Evolutionary conservation across 1,140 invertebrate genomes (phyloP), one percentile per base, ranked within the genome.

Genomic region (Drosophila ercepeae): DNA sequence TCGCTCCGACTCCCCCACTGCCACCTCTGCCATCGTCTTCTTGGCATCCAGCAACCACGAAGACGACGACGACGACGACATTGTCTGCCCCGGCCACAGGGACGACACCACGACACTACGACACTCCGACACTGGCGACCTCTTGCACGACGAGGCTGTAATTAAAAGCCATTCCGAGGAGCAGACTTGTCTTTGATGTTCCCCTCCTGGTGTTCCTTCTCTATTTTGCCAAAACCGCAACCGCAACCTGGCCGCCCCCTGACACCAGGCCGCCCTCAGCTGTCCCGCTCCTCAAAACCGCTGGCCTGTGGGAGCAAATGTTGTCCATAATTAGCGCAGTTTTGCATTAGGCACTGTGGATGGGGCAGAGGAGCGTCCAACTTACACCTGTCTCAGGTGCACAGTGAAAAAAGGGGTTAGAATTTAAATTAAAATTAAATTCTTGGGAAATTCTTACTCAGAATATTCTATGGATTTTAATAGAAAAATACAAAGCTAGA

Each of bases 251-350:
- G 2, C 36, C 36, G 36, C 36, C 57, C 60, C 42, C 14, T 41
- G 64, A 67, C 46, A 53, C 39, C 27, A 32, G 48, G 27, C 46
- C 60, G 9, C 9, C 46, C 49, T 51, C 16, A 50, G 8, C 45
- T 51, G 44, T 64, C 63, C 45, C 63, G 45, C 59, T 34, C 41
- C 60, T 25, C 39, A 13, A 61, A 49, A 42, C 60, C 59, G 59
- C 59, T 7, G 60, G 60, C 41, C 68, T 71, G 36, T 54, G 68
- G 49, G 42, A 72, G 60, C 68, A 78, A 72, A 78, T 79, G 75
- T 59, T 69, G 52, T 75, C 67, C 69, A 76, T 86, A 84, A 84
- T 84, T 84, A 86, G 81, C 70, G 65, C 76, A 79, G 64, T 74
- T 79, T 79, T 79, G 76, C 79, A 74, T 73, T 73, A 73, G 68